Base-by-base conservation (phyloP, 2,797 vertebrate genomes). In the Bradypus variegatus region DNA sequence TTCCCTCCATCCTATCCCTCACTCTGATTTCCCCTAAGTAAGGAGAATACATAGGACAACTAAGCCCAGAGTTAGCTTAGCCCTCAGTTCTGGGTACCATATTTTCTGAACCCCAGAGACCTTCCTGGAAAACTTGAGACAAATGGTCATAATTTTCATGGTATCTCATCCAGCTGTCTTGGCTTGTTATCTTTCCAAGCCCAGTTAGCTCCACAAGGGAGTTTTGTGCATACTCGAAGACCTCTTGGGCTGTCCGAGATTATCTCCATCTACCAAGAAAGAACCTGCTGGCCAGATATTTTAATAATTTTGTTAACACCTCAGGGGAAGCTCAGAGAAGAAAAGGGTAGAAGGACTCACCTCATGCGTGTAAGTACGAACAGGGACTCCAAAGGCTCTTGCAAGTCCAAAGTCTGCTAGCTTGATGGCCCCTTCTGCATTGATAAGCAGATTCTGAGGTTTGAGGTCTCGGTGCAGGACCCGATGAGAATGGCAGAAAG, bases 371-470 rank as follows among this genome's bases (percentile, higher is more conserved):
- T 99, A 99, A 29, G 98, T 99, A 87, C 99, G 98, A 78, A 99
- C 98, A 0, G 99, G 99, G 38, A 99, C 98, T 9, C 99, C 99
- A 25, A 99, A 99, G 45, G 99, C 99, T 92, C 99, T 98, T 2
- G 99, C 99, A 90, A 99, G 97, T 41, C 99, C 99, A 27, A 99
- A 99, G 95, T 99, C 99, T 0, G 99, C 99, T 73, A 99, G 97
- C 91, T 99, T 99, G 97, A 99, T 99, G 95, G 99, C 98, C 0
- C 99, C 99, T 88, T 99, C 98, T 2, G 98, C 97, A 0, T 99
- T 99, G 96, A 99, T 99, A 93, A 99, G 98, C 76, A 99, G 98
- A 96, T 99, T 99, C 96, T 99, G 99, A 27, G 99, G 99, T 95
- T 99, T 99, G 89, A 99, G 98, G 97, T 99, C 99, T 50, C 99